Percentiles rank a stretch among this genome's conserved stretches.
phyloP scores from a whole-genome alignment of 2,888 invertebrate genomes.

The Chromoteleia sp. region DNA sequence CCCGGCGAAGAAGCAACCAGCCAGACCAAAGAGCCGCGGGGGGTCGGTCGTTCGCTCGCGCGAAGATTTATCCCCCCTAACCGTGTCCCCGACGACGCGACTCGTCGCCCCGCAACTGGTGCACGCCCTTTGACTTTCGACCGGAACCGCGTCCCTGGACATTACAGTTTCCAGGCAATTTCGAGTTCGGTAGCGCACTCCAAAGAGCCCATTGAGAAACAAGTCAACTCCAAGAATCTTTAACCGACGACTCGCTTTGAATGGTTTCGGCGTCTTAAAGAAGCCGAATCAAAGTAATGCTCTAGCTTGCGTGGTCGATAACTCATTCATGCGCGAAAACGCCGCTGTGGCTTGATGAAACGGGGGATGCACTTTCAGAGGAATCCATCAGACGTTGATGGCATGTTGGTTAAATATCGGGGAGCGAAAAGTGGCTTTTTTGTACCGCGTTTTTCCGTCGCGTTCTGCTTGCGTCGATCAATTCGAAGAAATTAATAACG shows the following conservation, averaged over 20 bases:
- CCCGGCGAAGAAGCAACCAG: slow-evolving; percentile 46
- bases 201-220: slow-evolving; percentile 44
- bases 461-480: slow-evolving; percentile 38
- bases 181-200: slow-evolving; percentile 31
- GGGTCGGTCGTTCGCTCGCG: slow-evolving; percentile 63
- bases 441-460: slow-evolving; percentile 1
- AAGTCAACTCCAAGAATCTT: slow-evolving; percentile 46
- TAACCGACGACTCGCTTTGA: slow-evolving; percentile 19
- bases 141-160: slow-evolving; percentile 36
- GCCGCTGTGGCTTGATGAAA: slow-evolving; percentile 37
- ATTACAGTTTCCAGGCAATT: slow-evolving; percentile 49
- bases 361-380: slow-evolving; percentile 14
- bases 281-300: slow-evolving; percentile 73
- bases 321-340: slow-evolving; percentile 52
- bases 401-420: slow-evolving; percentile 46
- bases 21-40: slow-evolving; percentile 76
- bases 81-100: slow-evolving; percentile 38
- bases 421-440: slow-evolving; percentile 19
- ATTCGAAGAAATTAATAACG: slow-evolving; percentile 48
- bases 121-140: slow-evolving; percentile 64
- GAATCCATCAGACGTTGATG: slow-evolving; percentile 38
- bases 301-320: slow-evolving; percentile 57
- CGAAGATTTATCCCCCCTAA: slow-evolving; percentile 78
- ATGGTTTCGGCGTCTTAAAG: slow-evolving; percentile 53
- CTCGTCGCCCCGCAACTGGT: slow-evolving; percentile 69